A percentile compares a stretch with the other conserved stretches of the same genome.
phyloP scores from a whole-genome alignment of 2,113 vertebrate species.

The Spea multiplicata region DNA sequence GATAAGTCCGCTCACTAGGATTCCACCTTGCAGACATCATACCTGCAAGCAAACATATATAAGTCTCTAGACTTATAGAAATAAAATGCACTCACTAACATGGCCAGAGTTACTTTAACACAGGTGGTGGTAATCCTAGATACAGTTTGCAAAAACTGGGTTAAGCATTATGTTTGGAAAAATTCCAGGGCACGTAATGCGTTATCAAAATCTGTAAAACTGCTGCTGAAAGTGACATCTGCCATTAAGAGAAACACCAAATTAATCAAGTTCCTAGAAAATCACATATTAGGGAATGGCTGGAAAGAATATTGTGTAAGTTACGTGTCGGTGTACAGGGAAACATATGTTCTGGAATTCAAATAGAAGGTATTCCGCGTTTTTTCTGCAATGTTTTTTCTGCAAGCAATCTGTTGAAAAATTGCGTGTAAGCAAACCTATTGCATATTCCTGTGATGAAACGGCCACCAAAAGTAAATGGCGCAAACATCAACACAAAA shows the following conservation, averaged over 20 bases:
- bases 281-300: slow-evolving; percentile 13
- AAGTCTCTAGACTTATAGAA: no score
- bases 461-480: slow-evolving; percentile 14
- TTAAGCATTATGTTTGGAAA: no score
- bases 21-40: no score
- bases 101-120: no score
- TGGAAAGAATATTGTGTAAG: slow-evolving; percentile 31
- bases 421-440: slow-evolving; percentile 9
- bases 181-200: background rate
- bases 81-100: no score
- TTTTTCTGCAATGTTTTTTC: slow-evolving; percentile 9
- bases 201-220: slow-evolving; percentile 16
- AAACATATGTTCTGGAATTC: slow-evolving; percentile 29
- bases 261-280: slow-evolving; percentile 14
- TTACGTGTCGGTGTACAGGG: slow-evolving; percentile 13
- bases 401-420: slow-evolving; percentile 28
- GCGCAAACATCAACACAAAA: slow-evolving; percentile 2
- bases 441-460: background rate
- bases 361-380: no score
- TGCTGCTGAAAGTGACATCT: slow-evolving; percentile 13
- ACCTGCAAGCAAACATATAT: no score
- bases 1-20: no score
- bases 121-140: no score
- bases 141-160: no score
- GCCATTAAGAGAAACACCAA: slow-evolving; percentile 6